phyloP scores from a whole-genome alignment of 2,113 vertebrate genomes.

The Gulo gulo region DNA sequence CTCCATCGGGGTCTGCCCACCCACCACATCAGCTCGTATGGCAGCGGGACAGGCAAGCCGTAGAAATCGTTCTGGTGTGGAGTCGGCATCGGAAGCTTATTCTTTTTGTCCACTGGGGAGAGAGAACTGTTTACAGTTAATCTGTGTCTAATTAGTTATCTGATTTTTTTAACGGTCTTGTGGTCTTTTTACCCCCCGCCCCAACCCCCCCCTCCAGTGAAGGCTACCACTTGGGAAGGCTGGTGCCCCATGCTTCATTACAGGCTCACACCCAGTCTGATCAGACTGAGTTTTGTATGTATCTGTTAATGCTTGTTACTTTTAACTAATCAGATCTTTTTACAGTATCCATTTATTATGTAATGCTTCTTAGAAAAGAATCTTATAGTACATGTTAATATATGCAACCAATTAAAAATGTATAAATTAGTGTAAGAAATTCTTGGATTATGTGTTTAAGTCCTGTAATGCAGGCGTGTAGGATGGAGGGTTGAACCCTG shows the following conservation, averaged over 20 bases:
- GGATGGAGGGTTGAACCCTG: conserved; percentile 80
- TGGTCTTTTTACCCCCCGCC: conserved; percentile 70
- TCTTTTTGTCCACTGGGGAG: conserved; percentile 82
- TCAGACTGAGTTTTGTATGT: conserved; percentile 89
- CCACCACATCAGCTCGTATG: conserved; percentile 68
- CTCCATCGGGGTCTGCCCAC: conserved; percentile 39
- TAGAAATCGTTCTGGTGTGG: conserved; percentile 72
- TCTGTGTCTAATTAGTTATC: conserved; percentile 83
- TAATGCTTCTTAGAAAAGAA: conserved; percentile 90
- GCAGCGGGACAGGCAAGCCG: conserved; percentile 78
- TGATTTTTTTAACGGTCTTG: conserved; percentile 83
- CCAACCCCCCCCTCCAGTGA: conserved; percentile 58
- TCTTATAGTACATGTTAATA: conserved; percentile 92
- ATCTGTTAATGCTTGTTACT: conserved; percentile 92
- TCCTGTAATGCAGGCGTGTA: conserved; percentile 84
- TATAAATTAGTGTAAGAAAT: conserved; percentile 90
- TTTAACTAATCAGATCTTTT: conserved; percentile 95
- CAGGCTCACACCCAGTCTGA: conserved; percentile 84
- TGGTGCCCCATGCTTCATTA: conserved; percentile 83
- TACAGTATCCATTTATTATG: conserved; percentile 93
- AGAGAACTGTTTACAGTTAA: conserved; percentile 86
- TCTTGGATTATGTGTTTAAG: conserved; percentile 85
- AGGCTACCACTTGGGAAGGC: conserved; percentile 86
- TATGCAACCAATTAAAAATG: conserved; percentile 91
- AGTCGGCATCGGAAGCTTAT: conserved; percentile 80